A percentile compares a stretch with the other conserved stretches of the same genome.
Conservation (phyloP, 2,113 vertebrate genomes). For the Murina feae region DNA sequence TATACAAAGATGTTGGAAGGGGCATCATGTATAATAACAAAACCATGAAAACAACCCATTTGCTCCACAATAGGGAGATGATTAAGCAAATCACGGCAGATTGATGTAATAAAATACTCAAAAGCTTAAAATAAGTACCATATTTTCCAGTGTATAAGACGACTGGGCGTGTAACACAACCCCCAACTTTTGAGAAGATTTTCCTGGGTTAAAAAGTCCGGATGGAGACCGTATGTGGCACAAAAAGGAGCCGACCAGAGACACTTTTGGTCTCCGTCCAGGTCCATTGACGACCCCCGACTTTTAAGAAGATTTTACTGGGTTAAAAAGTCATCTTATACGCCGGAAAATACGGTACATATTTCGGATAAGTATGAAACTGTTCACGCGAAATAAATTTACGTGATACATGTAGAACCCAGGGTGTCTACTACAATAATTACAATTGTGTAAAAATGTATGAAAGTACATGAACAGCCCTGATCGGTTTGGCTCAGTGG, state of each 20-base stretch:
- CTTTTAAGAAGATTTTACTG: no score
- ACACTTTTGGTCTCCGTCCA: no score
- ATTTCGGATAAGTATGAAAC: constrained; percentile 49
- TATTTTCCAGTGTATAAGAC: no score
- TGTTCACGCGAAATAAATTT: constrained; percentile 13
- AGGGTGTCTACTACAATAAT: constrained; percentile 16
- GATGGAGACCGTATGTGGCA: no score
- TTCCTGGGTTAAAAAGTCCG: no score
- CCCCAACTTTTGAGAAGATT: no score
- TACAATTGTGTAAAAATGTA: constrained; percentile 29
- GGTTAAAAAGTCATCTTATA: no score
- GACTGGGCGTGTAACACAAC: no score
- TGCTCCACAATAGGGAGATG: neutral
- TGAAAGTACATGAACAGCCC: neutral
- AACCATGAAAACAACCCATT: neutral
- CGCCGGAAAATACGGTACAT: neutral
- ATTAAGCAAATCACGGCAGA: neutral
- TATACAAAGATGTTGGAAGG: constrained; percentile 23
- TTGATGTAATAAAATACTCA: neutral
- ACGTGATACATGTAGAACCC: neutral
- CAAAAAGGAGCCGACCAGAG: no score
- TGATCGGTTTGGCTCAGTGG: no score
- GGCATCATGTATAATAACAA: constrained; percentile 27
- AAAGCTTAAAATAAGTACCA: neutral
- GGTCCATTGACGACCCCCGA: no score